A percentile compares a stretch with the other conserved stretches of the same genome.
Evolutionary conservation across 2,888 invertebrate genomes (phyloP).

Genomic region (Dolichomitus sp.): DNA sequence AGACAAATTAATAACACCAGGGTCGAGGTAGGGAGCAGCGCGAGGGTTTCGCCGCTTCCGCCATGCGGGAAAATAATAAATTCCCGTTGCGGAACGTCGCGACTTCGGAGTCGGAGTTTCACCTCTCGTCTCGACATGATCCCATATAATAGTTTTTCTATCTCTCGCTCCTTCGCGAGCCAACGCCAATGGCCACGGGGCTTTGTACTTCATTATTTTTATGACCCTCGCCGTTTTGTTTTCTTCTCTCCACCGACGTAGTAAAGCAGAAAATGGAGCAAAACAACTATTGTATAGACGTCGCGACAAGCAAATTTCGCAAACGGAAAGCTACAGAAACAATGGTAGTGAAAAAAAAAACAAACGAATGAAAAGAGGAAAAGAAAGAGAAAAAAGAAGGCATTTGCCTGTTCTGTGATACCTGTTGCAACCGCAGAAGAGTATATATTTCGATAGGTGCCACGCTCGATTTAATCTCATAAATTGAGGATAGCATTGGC

Average conservation of each 20-base stretch:
- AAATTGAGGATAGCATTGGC: conserved; percentile 71
- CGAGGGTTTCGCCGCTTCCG: conserved; percentile 43
- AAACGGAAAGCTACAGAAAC: not conserved
- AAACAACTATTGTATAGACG: conserved; percentile 5
- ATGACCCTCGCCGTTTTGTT: conserved; percentile 16
- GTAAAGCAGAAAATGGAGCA: conserved; percentile 1
- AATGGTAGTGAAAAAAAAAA: conserved; percentile 2
- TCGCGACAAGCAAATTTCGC: conserved; percentile 19
- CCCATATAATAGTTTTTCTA: conserved; percentile 54
- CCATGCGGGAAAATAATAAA: conserved; percentile 68
- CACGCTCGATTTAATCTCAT: conserved; percentile 65
- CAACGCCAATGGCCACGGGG: conserved; percentile 16
- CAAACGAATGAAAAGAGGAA: conserved; percentile 10
- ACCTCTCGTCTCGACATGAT: conserved; percentile 51
- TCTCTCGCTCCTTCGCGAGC: conserved; percentile 22
- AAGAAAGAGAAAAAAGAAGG: conserved; percentile 4
- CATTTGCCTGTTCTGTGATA: conserved; percentile 39
- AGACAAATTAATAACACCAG: conserved; percentile 72
- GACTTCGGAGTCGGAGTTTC: conserved; percentile 3
- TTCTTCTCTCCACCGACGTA: not conserved
- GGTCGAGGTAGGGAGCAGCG: conserved; percentile 35
- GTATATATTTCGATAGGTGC: not conserved
- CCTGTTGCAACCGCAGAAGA: conserved; percentile 60
- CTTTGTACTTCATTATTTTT: conserved; percentile 48
- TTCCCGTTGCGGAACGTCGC: conserved; percentile 59